Evolutionary conservation across 2,797 vertebrate species (phyloP).

Genomic region (Hippocampus kuda): DNA sequence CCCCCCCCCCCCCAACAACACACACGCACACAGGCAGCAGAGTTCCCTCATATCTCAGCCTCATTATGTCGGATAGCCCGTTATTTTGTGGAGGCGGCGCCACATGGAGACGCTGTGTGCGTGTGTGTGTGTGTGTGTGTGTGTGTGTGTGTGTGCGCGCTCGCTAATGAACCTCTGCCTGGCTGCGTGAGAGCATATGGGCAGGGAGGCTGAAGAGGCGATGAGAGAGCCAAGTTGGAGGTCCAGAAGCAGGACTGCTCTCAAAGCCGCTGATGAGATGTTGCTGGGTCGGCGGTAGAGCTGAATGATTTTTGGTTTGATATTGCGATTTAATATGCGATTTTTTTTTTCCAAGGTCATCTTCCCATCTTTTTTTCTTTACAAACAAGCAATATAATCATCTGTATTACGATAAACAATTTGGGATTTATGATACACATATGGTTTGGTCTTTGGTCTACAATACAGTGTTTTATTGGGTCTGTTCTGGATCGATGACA

Average conservation of each 20-base stretch:
- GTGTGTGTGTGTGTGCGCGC: constrained; percentile 47
- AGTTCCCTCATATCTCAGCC: constrained; percentile 68
- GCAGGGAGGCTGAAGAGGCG: constrained; percentile 53
- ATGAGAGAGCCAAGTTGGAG: constrained; percentile 54
- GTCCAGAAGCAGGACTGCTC: constrained; percentile 51
- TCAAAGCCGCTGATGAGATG: constrained; percentile 36
- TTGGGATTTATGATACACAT: too few relatives aligned
- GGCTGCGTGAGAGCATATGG: constrained; percentile 67
- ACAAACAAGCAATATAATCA: too few relatives aligned
- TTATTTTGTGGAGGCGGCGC: constrained; percentile 65
- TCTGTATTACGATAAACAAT: too few relatives aligned
- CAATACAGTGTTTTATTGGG: background rate
- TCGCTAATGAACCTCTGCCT: constrained; percentile 71
- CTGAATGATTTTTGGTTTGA: background rate
- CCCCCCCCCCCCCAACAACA: constrained; percentile 21
- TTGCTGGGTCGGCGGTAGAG: constrained; percentile 17
- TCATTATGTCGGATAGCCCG: constrained; percentile 72
- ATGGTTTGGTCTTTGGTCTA: background rate
- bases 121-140: constrained; percentile 53
- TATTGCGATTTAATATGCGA: too few relatives aligned
- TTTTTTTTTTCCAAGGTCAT: too few relatives aligned
- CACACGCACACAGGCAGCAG: constrained; percentile 23
- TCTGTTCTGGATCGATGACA: background rate
- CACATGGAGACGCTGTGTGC: constrained; percentile 61
- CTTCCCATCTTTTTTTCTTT: too few relatives aligned